Percentiles rank a stretch among this genome's conserved stretches.
Conservation (phyloP, 92 coral and sea anemone species). For the Bergia puertoricense region DNA sequence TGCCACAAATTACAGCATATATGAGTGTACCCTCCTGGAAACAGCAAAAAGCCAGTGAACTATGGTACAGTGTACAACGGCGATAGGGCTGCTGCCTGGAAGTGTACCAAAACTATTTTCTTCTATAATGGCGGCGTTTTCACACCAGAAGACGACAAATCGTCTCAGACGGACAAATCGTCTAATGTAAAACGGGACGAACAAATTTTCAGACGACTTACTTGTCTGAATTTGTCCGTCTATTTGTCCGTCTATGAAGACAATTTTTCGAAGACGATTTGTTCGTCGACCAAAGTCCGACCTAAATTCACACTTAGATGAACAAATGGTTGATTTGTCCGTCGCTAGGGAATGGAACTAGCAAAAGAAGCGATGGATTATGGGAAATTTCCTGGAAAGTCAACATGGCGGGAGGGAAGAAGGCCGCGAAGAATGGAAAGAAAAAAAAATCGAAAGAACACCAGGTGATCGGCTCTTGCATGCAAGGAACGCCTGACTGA, state of each 20-base stretch:
- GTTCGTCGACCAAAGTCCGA: constrained; percentile 26
- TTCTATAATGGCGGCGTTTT: too few relatives aligned
- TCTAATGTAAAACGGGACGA: too few relatives aligned
- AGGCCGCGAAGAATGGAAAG: background rate
- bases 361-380: background rate
- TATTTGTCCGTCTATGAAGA: constrained; percentile 32
- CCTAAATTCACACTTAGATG: constrained; percentile 17
- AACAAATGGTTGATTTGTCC: background rate
- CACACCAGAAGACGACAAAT: too few relatives aligned
- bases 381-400: background rate
- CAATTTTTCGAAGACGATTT: constrained; percentile 32
- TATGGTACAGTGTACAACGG: too few relatives aligned
- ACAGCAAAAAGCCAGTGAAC: too few relatives aligned
- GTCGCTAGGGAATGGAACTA: constrained; percentile 20
- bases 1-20: too few relatives aligned
- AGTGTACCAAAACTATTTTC: too few relatives aligned
- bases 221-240: constrained; percentile 37
- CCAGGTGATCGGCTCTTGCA: too few relatives aligned
- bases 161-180: too few relatives aligned
- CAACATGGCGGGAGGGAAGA: background rate
- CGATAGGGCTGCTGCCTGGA: too few relatives aligned
- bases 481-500: too few relatives aligned
- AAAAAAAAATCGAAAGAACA: constrained; percentile 23
- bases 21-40: too few relatives aligned
- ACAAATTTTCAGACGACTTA: background rate